Base-by-base conservation (phyloP, 2,113 vertebrate species). In the Addax nasomaculatus region DNA sequence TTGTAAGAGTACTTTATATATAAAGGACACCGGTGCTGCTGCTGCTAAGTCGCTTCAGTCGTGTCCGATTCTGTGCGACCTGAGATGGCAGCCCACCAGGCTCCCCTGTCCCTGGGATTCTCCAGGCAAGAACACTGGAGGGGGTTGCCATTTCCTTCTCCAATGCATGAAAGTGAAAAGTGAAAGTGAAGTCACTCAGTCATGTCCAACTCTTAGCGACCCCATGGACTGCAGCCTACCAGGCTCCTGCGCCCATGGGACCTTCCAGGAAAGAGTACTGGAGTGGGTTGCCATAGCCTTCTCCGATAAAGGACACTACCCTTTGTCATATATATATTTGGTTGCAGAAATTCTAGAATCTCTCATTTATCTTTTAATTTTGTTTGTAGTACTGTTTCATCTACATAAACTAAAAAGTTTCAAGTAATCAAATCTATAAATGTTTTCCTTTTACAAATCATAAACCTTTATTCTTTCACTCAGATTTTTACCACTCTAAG, bases 331-430 rank as follows among this genome's bases (percentile, higher is more conserved):
- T 43, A 49, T 51, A 58, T 60, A 45, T 60, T 58, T 64, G 43
- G 33, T 27, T 67, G 23, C 23, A 94, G 45, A 85, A 58, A 23
- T 91, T 89, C 29, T 85, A 80, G 27, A 95, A 89, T 81, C 21
- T 78, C n/a, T 92, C 21, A 83, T 78, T 36, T 94, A 67, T 80
- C 16, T 95, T 85, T 89, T 81, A 47, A 64, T 90, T 96, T 86
- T 81, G 11, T 78, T 87, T 90, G 43, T 30, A 13, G 76, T 92
- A 47, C 30, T 30, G 11, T 84, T 91, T 51, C 64, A 78, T 58
- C 79, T 85, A 53, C 16, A 21, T 25, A 85, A 79, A 53, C 67
- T 29, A 21, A 45, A 64, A 86, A 49, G 19, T 87, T 78, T 27
- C 88, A 91, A 91, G 47, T n/a, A 64, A 25, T 86, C 47, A 80